Conservation (phyloP, 2,888 invertebrate species). For the Plebejus melissa region DNA sequence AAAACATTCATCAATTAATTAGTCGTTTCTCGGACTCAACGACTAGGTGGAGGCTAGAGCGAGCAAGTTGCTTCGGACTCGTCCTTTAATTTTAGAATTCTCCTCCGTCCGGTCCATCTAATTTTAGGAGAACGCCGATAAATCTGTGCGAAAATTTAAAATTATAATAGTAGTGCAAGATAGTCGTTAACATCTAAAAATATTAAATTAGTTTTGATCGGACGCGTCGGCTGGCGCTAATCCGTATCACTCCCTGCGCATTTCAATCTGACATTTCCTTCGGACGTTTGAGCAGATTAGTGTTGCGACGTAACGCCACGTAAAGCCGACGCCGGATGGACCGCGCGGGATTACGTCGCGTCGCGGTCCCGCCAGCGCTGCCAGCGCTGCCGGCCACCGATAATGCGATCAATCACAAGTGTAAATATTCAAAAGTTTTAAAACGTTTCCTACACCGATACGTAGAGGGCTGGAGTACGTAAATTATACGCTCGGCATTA, state of each 20-base stretch:
- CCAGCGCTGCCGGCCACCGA: constrained; percentile 46
- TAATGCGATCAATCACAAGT: constrained; percentile 42
- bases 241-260: constrained; percentile 66
- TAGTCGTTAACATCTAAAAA: constrained; percentile 28
- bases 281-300: constrained; percentile 78
- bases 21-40: not conserved
- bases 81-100: not conserved
- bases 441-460: constrained; percentile 25
- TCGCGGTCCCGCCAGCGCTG: constrained; percentile 55
- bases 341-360: constrained; percentile 71
- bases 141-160: not conserved
- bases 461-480: not conserved
- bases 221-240: constrained; percentile 63
- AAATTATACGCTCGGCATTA: not conserved
- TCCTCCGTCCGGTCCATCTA: not conserved
- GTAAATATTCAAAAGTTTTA: constrained; percentile 24
- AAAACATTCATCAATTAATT: not conserved
- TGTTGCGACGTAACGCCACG: constrained; percentile 69
- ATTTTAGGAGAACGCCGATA: not conserved
- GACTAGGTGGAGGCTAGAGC: not conserved
- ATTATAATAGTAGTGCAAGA: not conserved
- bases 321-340: constrained; percentile 75
- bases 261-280: constrained; percentile 79
- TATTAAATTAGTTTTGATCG: constrained; percentile 51
- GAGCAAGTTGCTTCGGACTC: not conserved